Conservation (phyloP, 30 jellyfish, hydroid and myxozoan species). For the Phacellophora camtschatica region DNA sequence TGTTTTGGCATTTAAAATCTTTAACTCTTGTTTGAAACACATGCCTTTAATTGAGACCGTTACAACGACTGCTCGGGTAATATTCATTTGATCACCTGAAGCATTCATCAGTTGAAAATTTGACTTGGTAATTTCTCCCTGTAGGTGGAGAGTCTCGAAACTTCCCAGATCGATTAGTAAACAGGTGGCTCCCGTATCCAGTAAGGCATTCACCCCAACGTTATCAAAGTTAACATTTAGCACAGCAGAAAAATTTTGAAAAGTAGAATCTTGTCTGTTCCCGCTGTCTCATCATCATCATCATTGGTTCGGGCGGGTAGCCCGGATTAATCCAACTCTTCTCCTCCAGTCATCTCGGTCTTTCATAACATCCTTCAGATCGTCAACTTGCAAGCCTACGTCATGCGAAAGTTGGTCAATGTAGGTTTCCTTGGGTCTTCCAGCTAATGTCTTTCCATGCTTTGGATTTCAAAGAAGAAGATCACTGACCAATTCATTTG, state of each 20-base stretch:
- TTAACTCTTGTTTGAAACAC: neutral
- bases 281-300: neutral
- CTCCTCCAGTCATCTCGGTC: too few relatives aligned
- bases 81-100: conserved; percentile 32
- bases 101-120: conserved; percentile 7
- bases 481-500: neutral
- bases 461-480: neutral
- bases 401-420: too few relatives aligned
- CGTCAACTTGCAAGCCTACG: too few relatives aligned
- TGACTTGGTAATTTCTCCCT: neutral
- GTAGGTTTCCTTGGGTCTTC: neutral
- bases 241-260: conserved; percentile 21
- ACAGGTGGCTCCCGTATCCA: conserved; percentile 39
- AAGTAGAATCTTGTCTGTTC: neutral
- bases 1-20: conserved; percentile 23
- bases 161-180: conserved; percentile 19
- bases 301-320: neutral
- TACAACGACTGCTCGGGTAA: conserved; percentile 5
- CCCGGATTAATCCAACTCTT: too few relatives aligned
- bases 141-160: conserved; percentile 22
- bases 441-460: neutral
- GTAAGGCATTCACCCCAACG: neutral
- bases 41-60: neutral
- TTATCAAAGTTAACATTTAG: conserved; percentile 6
- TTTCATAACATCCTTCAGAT: too few relatives aligned